Evolutionary conservation across 2,888 invertebrate species (phyloP).

Genomic region (Amaurobius ferox): DNA sequence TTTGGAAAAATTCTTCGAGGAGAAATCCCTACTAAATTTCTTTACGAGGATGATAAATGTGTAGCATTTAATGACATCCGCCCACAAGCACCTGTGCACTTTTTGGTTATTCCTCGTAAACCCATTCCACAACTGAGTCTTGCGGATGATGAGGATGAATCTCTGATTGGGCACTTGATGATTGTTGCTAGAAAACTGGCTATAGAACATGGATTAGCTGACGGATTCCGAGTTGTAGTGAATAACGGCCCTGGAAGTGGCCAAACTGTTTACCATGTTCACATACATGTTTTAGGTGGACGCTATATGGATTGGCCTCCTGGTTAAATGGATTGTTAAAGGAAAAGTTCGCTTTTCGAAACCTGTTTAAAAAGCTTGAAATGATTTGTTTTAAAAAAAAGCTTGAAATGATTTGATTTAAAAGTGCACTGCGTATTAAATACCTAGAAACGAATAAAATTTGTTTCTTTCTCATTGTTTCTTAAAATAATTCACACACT

Average conservation of each 20-base stretch:
- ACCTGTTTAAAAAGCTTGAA: no score
- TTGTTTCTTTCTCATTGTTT: no score
- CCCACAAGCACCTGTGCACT: constrained; percentile 80
- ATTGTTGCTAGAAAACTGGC: constrained; percentile 78
- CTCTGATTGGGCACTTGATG: constrained; percentile 79
- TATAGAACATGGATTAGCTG: constrained; percentile 65
- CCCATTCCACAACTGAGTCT: constrained; percentile 72
- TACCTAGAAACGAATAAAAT: no score
- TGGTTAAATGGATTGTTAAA: no score
- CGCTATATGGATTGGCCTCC: constrained; percentile 81
- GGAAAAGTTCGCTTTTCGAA: no score
- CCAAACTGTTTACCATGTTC: constrained; percentile 80
- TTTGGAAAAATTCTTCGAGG: constrained; percentile 80
- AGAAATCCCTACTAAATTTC: constrained; percentile 79
- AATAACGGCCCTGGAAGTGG: constrained; percentile 80
- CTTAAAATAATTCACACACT: no score
- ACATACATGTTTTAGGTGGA: constrained; percentile 80
- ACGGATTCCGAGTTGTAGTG: constrained; percentile 76
- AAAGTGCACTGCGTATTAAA: no score
- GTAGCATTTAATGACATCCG: constrained; percentile 80
- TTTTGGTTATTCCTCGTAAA: constrained; percentile 77
- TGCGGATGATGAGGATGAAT: constrained; percentile 73
- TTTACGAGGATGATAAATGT: constrained; percentile 80
- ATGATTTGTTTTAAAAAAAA: no score
- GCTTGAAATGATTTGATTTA: no score